Base-by-base conservation (phyloP, 2,888 invertebrate species). In the Sesia bembeciformis region DNA sequence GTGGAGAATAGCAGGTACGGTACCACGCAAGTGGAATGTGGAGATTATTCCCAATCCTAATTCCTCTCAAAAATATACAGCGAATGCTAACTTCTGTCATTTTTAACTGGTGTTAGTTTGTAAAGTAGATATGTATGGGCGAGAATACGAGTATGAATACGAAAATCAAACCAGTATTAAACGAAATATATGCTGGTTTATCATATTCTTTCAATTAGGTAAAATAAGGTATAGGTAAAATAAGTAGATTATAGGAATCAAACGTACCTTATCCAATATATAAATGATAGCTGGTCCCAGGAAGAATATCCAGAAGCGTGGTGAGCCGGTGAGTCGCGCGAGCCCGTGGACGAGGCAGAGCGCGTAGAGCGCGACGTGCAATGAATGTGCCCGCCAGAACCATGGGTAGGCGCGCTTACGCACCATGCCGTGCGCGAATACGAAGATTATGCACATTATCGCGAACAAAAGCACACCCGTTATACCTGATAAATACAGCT, bases 291-390 rank as follows among this genome's bases (percentile, higher is more conserved):
- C 97, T 0, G 98, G 98, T 23, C 95, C 96, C 39, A 97, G 90
- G 76, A 98, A 97, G 85, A 97, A 98, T 72, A 97, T 93, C 97
- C 97, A 98, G 82, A 98, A 98, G 57, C 96, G 82, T 1, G 98
- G 94, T 4, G 96, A 95, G 0, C 98, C 98, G 0, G 98, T 97
- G 38, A 98, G 87, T 54, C 98, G 91, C 0, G 98, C 97, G 52
- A 98, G 84, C 0, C 98, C 98, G 70, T 98, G 98, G 42, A 98
- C 92, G 54, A 98, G 87, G 63, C 95, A 95, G 40, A 98, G 82
- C 1, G 95, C 92, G 70, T 98, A 98, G 23, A 98, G 87, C 0
- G 94, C 89, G 5, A 97, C 93, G 76, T 98, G 97, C 4, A 98
- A 91, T 5, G 96, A 94, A 79, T 98, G 98, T 53, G 98, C 96